Evolutionary conservation across 2,888 invertebrate genomes (phyloP).

Genomic region (Dromius quadrimaculatus): DNA sequence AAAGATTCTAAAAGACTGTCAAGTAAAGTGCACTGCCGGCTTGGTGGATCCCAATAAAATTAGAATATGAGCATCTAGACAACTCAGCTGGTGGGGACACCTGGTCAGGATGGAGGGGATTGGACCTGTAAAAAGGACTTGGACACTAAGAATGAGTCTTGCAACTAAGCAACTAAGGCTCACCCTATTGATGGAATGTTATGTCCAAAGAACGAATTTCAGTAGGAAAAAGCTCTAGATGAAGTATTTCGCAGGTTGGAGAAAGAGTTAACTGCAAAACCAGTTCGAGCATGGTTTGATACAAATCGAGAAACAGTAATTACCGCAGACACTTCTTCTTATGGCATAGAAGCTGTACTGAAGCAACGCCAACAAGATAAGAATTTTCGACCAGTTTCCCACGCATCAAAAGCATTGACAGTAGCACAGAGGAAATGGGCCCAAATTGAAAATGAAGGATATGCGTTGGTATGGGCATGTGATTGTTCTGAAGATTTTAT

Average conservation of each 20-base stretch:
- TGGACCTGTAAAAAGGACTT: no score
- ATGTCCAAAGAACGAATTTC: not conserved
- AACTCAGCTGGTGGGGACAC: no score
- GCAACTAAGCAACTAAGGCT: not conserved
- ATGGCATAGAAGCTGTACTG: conserved; percentile 55
- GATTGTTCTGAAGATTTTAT: conserved; percentile 60
- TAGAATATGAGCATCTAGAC: no score
- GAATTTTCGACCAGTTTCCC: conserved; percentile 56
- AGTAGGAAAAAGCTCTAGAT: not conserved
- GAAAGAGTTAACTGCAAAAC: conserved; percentile 54
- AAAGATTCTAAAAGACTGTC: no score
- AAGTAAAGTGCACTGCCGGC: no score
- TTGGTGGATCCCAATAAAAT: no score
- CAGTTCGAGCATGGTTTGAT: conserved; percentile 60
- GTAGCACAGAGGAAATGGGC: conserved; percentile 58
- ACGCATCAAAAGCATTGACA: conserved; percentile 58
- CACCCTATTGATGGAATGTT: not conserved
- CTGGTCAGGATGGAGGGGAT: no score
- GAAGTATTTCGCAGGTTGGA: conserved; percentile 12
- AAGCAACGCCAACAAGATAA: conserved; percentile 48
- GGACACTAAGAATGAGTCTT: no score
- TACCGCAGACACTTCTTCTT: conserved; percentile 56
- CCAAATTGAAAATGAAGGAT: conserved; percentile 61
- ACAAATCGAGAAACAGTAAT: conserved; percentile 53
- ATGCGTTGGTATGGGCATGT: conserved; percentile 59